Percentiles rank a stretch among this genome's conserved stretches.
These are phyloP conservation scores for Serinus canaria DNA, from an alignment of 2,113 vertebrate genomes.

Conservation along the genomic window DNA sequence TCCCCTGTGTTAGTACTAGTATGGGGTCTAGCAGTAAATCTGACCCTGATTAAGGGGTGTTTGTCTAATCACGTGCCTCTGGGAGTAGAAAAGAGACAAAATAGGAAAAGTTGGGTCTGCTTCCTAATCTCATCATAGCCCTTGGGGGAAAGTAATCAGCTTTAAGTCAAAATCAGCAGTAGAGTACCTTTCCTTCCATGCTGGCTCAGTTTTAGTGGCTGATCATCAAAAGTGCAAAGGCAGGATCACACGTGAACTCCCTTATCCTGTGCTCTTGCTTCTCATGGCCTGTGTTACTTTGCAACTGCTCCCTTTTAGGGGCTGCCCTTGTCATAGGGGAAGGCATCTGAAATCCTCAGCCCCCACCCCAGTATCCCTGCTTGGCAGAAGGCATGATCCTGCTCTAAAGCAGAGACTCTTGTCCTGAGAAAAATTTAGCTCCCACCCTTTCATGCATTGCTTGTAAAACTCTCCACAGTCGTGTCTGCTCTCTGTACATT, in stretches of 20 bases:
- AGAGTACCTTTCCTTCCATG: background rate
- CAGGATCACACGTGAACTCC: background rate
- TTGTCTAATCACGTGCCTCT: background rate
- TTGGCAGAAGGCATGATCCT: background rate
- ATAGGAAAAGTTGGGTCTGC: background rate
- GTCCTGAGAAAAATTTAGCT: background rate
- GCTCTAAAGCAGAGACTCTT: background rate
- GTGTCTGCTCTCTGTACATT: background rate
- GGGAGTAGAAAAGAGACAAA: background rate
- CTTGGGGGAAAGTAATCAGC: background rate
- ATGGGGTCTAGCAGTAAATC: background rate
- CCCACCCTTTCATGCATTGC: background rate
- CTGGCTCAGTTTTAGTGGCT: background rate
- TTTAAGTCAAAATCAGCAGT: background rate
- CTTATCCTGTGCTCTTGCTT: background rate
- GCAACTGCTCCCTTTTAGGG: background rate
- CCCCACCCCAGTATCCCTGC: fast-evolving
- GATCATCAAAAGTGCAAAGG: background rate
- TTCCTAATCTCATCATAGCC: background rate
- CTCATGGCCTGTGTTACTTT: background rate
- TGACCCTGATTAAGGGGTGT: background rate
- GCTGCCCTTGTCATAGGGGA: background rate
- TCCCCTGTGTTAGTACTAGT: background rate
- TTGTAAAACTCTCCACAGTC: background rate
- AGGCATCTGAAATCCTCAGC: background rate